Conservation (phyloP, 1,140 invertebrate genomes). For the Macrobrachium rosenbergii region DNA sequence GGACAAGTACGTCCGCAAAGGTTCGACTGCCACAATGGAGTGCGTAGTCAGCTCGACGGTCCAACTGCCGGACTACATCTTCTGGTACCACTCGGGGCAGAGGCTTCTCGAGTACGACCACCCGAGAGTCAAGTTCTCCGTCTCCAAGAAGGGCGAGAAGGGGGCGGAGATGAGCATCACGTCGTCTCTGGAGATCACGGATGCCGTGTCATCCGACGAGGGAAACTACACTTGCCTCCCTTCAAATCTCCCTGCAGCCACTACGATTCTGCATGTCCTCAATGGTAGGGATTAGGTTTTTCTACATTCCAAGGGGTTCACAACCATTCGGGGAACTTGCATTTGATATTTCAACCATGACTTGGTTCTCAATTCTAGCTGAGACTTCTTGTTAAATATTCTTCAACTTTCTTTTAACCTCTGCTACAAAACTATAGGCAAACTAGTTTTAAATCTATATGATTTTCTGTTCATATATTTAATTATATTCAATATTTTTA, state of each 20-base stretch:
- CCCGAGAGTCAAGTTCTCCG: conserved; percentile 68
- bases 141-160: conserved; percentile 65
- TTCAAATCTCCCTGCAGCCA: conserved; percentile 68
- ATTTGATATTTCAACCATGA: too few species aligned
- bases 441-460: too few species aligned
- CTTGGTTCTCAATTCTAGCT: too few species aligned
- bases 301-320: too few species aligned
- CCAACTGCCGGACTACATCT: conserved; percentile 68
- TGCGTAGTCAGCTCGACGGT: conserved; percentile 68
- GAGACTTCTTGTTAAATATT: too few species aligned
- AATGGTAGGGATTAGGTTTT: conserved; percentile 65
- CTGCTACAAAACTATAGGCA: too few species aligned
- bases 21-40: conserved; percentile 67
- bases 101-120: conserved; percentile 64
- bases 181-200: conserved; percentile 66
- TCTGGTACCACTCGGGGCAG: conserved; percentile 67
- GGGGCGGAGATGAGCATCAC: conserved; percentile 61
- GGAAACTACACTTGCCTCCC: conserved; percentile 70
- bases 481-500: too few species aligned
- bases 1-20: conserved; percentile 66
- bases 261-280: conserved; percentile 68
- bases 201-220: conserved; percentile 67
- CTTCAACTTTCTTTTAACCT: too few species aligned
- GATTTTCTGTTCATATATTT: too few species aligned
- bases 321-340: too few species aligned